Base-by-base conservation (phyloP, 2,888 invertebrate species). In the Dicyrtoma fusca region DNA sequence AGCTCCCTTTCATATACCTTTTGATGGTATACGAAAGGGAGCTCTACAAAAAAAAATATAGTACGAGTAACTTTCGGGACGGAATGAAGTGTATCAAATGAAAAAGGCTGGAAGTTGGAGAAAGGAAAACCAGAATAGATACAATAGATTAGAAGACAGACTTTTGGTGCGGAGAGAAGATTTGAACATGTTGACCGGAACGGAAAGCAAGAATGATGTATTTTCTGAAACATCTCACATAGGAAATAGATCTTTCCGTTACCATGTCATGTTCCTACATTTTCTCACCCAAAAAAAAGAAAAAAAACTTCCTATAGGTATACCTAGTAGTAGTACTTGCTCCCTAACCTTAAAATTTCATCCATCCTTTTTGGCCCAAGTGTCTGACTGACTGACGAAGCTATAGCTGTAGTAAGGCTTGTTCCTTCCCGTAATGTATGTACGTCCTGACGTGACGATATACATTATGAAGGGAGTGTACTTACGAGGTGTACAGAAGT, bases 81-180 rank as follows among this genome's bases (percentile, higher is more conserved):
- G 19, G 10, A 53, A 53, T 49, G 14, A 49, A 49, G n/a, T 49
- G 49, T 49, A 14, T 49, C 13, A 49, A 14, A 49, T 53, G 34
- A 8, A 34, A 8, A 8, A 34, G 8, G 34, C 8, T 34, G 34
- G 34, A 34, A 34, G 34, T 34, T 34, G 34, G 34, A 34, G 4
- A 34, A 34, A 8, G 34, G 34, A 34, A 34, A 34, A 34, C 34
- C 34, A 34, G 34, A 34, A 34, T 34, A 34, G 34, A 34, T 3
- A 34, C 34, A 34, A 34, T 34, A 34, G 34, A 34, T 34, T 34
- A 34, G 34, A 34, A 63, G 71, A 74, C 65, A 62, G 47, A 59
- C 65, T 72, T 44, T 45, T 74, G 74, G 74, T 77, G 76, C 74
- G 74, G 76, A 77, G 73, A 75, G 76, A 73, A 74, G 75, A 74